These are phyloP conservation scores for Esox masquinongy DNA, from an alignment of 2,797 vertebrate species.

Conservation along the genomic window DNA sequence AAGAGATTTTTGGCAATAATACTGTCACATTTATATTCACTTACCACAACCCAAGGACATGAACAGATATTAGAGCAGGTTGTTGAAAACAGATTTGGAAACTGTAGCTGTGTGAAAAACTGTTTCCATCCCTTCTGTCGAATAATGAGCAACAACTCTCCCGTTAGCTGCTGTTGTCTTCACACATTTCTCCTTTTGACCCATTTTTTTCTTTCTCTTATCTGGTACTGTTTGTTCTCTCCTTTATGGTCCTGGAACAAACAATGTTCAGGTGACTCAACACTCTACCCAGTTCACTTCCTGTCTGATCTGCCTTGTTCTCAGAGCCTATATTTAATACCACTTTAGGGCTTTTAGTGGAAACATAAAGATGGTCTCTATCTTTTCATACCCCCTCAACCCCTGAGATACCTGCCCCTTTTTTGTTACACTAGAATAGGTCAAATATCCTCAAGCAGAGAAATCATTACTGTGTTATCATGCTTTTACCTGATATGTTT, in stretches of 20 bases:
- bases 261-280: not conserved
- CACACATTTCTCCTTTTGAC: not conserved
- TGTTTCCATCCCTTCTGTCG: constrained; percentile 7
- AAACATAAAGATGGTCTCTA: constrained; percentile 36
- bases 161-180: not conserved
- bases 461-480: not conserved
- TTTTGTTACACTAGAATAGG: constrained; percentile 20
- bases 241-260: constrained; percentile 3
- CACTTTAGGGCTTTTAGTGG: constrained; percentile 53
- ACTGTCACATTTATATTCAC: constrained; percentile 19
- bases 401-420: not conserved
- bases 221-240: not conserved
- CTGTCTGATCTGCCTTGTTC: not conserved
- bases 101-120: constrained; percentile 12
- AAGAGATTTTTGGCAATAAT: constrained; percentile 40
- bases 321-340: constrained; percentile 27
- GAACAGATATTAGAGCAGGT: constrained; percentile 24
- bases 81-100: constrained; percentile 13
- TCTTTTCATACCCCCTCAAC: not conserved
- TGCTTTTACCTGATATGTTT: constrained; percentile 45
- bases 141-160: not conserved
- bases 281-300: not conserved
- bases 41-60: constrained; percentile 21
- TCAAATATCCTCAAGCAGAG: not conserved
- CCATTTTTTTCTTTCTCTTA: not conserved